Percentiles rank a stretch among this genome's conserved stretches.
These are phyloP conservation scores for Thaumatotibia leucotreta DNA, from an alignment of 1,140 invertebrate genomes.

Conservation along the genomic window DNA sequence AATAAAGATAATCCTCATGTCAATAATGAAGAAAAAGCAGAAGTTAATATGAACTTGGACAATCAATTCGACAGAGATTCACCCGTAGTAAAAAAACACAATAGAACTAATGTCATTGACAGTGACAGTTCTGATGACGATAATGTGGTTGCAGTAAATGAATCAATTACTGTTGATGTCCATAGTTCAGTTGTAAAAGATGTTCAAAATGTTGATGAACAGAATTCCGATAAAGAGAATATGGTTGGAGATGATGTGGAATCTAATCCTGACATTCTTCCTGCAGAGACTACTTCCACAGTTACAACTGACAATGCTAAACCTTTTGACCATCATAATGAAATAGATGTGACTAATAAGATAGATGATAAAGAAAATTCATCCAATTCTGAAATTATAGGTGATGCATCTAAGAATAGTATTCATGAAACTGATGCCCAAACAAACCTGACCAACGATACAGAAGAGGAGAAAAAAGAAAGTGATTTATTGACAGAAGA, in stretches of 20 bases:
- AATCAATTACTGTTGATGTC: constrained; percentile 28
- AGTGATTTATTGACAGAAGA: constrained; percentile 26
- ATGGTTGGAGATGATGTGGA: constrained; percentile 9
- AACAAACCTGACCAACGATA: constrained; percentile 12
- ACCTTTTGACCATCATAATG: background rate
- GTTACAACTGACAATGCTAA: background rate
- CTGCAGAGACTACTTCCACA: no score
- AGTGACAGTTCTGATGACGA: constrained; percentile 60
- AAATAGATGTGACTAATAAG: constrained; percentile 4
- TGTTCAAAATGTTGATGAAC: constrained; percentile 18
- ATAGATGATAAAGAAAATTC: background rate
- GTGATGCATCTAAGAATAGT: constrained; percentile 14
- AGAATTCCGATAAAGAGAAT: constrained; percentile 16
- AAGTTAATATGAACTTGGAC: constrained; percentile 7
- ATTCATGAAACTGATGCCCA: constrained; percentile 5
- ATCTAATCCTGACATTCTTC: constrained; percentile 17
- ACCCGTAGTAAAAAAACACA: constrained; percentile 28
- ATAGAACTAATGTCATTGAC: constrained; percentile 45
- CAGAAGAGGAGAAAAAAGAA: background rate
- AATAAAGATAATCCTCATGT: constrained; percentile 17
- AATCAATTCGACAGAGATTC: constrained; percentile 14
- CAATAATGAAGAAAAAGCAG: constrained; percentile 14
- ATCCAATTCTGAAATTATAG: constrained; percentile 4
- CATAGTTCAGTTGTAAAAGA: constrained; percentile 6
- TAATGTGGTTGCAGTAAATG: constrained; percentile 20